A percentile compares a stretch with the other conserved stretches of the same genome.
These are phyloP conservation scores for Etia nguti DNA, from an alignment of 2,113 vertebrate species.

Conservation along the genomic window DNA sequence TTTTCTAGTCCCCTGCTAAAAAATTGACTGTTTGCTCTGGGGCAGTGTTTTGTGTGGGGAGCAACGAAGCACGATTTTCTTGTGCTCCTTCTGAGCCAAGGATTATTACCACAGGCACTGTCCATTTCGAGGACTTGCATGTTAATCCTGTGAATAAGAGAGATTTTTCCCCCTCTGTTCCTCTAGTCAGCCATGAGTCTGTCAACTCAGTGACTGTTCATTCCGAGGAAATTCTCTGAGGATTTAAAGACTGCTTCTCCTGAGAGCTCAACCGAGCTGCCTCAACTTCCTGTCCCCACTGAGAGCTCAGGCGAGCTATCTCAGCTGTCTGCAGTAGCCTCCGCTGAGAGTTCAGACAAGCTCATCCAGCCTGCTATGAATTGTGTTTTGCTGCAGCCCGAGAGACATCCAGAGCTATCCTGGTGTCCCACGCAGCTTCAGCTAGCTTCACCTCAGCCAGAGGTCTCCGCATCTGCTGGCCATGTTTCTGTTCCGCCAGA, in stretches of 20 bases:
- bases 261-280: not conserved
- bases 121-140: fast-evolving
- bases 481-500: not conserved
- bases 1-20: not conserved
- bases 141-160: not conserved
- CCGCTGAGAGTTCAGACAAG: no score
- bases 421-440: no score
- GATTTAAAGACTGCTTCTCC: not conserved
- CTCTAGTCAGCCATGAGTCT: not conserved
- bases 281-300: no score
- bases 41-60: fast-evolving
- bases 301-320: no score
- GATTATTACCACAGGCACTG: not conserved
- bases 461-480: no score
- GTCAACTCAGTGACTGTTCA: not conserved
- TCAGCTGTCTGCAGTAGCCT: no score
- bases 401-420: no score
- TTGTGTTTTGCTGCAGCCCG: no score
- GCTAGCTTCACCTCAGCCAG: no score
- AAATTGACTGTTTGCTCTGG: not conserved
- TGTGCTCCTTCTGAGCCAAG: not conserved
- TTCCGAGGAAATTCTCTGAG: fast-evolving
- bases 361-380: no score
- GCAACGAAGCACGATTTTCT: fast-evolving
- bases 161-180: fast-evolving